Base-by-base conservation (phyloP, 2,797 vertebrate genomes). In the Darevskia nairensis region DNA sequence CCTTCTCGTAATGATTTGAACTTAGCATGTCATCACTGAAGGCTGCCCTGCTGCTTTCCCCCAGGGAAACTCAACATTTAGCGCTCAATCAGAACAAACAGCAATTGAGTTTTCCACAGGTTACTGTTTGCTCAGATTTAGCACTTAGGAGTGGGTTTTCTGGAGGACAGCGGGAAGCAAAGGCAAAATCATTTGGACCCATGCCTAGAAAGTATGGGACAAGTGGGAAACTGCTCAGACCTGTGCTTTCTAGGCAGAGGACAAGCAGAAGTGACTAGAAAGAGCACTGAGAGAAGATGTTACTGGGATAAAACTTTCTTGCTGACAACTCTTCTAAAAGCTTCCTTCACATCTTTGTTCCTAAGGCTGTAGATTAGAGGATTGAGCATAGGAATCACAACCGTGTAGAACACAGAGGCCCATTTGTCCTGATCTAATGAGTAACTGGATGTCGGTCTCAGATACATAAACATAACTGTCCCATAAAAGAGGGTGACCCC, bases 311-410 rank as follows among this genome's bases (percentile, higher is more conserved):
- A 80, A 71, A 71, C 25, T 64, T 81, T 75, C 39, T 75, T 87
- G 50, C 55, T 75, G 35, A 88, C 76, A 59, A 94, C n/a, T 79
- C 89, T 95, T 90, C 59, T 93, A 77, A 95, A 88, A 46, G 93
- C 93, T 5, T 83, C 86, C 77, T 95, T 96, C 44, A 95, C 93
- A 71, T 96, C 94, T 11, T 77, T 90, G 59, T 94, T 96, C 25
- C 86, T 50, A 80, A 95, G 90, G 91, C 94, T 94, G 80, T 96
- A 96, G 76, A 95, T 95, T 27, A 95, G 32, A 2, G 95, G 95
- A 35, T 95, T 95, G 85, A 95, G 66, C 94, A 93, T 94, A 41
- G 95, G 94, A 13, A 96, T 94, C 74, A 95, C 91, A 46, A 93
- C 15, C 0, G 93, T 94, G 50, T 95, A 95, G 87, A 94, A 91